Percentiles rank a stretch among this genome's conserved stretches.
These are phyloP conservation scores for Suncus etruscus DNA, from an alignment of 2,113 vertebrate species.

Conservation along the genomic window DNA sequence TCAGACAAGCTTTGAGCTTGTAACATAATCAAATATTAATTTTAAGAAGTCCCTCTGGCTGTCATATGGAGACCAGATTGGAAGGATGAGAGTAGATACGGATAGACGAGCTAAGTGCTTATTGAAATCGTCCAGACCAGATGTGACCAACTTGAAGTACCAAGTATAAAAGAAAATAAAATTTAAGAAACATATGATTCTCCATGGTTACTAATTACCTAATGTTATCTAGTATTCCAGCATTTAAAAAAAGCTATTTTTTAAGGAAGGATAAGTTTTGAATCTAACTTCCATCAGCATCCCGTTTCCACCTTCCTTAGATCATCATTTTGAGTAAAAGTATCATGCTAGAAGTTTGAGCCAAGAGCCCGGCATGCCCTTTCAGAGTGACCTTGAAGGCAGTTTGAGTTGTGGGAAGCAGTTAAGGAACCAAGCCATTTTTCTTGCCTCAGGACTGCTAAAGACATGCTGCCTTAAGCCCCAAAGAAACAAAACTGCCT, in stretches of 20 bases:
- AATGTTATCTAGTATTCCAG: background rate
- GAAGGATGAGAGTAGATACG: background rate
- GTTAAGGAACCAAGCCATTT: background rate
- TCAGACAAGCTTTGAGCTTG: background rate
- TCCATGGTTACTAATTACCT: background rate
- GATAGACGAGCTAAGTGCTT: background rate
- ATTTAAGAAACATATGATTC: background rate
- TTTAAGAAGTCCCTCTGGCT: background rate
- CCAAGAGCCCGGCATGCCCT: background rate
- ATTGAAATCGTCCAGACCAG: background rate
- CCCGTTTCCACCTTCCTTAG: background rate
- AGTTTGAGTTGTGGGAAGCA: background rate
- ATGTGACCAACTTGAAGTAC: background rate
- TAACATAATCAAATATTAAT: background rate
- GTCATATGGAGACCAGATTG: background rate
- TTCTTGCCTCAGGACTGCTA: background rate
- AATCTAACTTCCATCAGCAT: background rate
- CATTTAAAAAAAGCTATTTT: background rate
- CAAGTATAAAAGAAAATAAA: constrained; percentile 36
- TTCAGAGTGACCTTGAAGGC: background rate
- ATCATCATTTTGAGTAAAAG: background rate
- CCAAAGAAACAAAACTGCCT: background rate
- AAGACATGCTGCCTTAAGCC: background rate
- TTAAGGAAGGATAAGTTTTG: background rate
- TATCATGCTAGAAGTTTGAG: background rate